These are phyloP conservation scores for Crotalus horridus DNA, from an alignment of 2,113 vertebrate species.

Conservation along the genomic window DNA sequence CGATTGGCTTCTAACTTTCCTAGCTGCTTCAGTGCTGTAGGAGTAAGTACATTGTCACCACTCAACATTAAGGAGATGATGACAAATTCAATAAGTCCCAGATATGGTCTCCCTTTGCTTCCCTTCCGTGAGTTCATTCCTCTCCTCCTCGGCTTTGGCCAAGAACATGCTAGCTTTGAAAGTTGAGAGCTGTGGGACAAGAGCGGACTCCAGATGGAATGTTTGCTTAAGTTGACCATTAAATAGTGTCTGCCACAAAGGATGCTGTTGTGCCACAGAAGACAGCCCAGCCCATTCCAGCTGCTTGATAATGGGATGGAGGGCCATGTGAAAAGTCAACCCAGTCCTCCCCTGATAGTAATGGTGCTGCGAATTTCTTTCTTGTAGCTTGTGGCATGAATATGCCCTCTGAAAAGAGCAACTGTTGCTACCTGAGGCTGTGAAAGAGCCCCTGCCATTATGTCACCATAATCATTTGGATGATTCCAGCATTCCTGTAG, in stretches of 20 bases:
- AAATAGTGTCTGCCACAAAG: conserved; percentile 9
- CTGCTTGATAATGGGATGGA: background rate
- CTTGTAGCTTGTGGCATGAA: conserved; percentile 54
- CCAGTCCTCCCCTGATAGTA: background rate
- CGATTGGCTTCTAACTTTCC: too few species aligned
- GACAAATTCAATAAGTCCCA: background rate
- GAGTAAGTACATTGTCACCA: background rate
- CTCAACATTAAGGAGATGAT: too few species aligned
- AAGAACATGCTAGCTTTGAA: background rate
- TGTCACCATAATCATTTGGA: background rate
- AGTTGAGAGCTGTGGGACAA: background rate
- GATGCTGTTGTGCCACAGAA: background rate
- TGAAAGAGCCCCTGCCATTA: background rate
- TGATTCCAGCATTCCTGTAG: background rate
- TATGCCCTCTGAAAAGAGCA: conserved; percentile 39
- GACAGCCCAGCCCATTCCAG: background rate
- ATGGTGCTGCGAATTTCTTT: background rate
- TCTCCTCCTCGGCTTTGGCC: too few species aligned
- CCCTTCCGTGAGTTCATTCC: background rate
- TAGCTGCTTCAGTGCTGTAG: background rate
- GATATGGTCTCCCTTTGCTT: background rate
- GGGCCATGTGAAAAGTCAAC: background rate
- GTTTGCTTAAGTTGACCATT: background rate
- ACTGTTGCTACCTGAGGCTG: background rate
- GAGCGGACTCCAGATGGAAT: background rate